Conservation (phyloP, 2,797 vertebrate species). For the Peromyscus nudipes region DNA sequence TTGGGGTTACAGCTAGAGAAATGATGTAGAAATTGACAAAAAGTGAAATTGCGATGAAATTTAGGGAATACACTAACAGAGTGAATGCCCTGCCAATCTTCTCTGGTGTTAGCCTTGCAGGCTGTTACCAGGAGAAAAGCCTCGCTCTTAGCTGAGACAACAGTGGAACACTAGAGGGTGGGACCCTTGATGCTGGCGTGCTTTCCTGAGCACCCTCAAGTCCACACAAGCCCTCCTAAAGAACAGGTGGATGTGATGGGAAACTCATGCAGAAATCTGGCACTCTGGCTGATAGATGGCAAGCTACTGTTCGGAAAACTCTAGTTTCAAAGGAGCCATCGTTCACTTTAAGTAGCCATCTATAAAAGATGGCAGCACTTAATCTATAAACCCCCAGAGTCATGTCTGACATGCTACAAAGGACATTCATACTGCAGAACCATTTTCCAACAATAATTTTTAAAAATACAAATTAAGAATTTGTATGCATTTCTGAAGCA, state of each 20-base stretch:
- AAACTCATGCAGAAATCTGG: not conserved
- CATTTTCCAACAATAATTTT: slow-evolving; percentile 61
- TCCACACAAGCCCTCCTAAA: not conserved
- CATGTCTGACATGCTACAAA: slow-evolving; percentile 63
- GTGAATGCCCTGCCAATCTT: fast-evolving
- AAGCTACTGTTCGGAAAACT: slow-evolving; percentile 25
- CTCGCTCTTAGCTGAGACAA: not conserved
- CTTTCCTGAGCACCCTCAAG: no score
- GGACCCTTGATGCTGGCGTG: not conserved
- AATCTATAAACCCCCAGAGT: slow-evolving; percentile 46
- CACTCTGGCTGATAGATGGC: not conserved
- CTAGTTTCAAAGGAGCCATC: slow-evolving; percentile 43
- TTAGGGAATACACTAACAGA: not conserved
- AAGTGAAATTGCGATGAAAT: not conserved
- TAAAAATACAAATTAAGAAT: slow-evolving; percentile 71
- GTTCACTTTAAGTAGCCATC: slow-evolving; percentile 71
- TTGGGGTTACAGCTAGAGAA: not conserved
- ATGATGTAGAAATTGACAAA: not conserved
- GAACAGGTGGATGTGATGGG: not conserved
- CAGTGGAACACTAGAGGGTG: not conserved
- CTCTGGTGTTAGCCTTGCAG: not conserved
- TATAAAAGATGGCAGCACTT: slow-evolving; percentile 55
- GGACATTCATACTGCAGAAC: slow-evolving; percentile 14
- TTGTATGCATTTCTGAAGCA: slow-evolving; percentile 42
- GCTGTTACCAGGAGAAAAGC: not conserved